These are phyloP conservation scores for Epizoanthus fatuus DNA, from an alignment of 92 coral and sea anemone species.

Conservation along the genomic window DNA sequence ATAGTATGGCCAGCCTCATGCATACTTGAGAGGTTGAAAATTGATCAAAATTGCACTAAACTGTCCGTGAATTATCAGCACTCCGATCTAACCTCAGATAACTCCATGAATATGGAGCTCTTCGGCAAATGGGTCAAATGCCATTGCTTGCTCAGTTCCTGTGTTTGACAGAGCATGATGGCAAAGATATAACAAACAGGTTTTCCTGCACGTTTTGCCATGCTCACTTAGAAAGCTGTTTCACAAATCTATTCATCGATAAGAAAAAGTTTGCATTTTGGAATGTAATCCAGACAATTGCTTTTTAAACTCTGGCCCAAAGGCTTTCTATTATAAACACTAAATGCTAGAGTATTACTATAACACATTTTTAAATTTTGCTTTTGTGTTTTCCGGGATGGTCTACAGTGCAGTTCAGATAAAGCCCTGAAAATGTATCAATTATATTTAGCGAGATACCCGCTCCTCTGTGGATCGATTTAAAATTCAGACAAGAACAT, in stretches of 20 bases:
- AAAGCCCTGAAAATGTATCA: conserved; percentile 7
- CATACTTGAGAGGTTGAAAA: conserved; percentile 36
- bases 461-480: not conserved
- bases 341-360: not conserved
- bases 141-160: conserved; percentile 28
- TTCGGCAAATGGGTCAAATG: conserved; percentile 39
- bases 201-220: conserved; percentile 5
- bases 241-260: not conserved
- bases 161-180: conserved; percentile 34
- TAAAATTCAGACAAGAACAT: not conserved
- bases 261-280: not conserved
- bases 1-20: conserved; percentile 23
- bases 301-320: not conserved
- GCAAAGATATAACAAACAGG: conserved; percentile 32
- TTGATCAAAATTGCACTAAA: conserved; percentile 37
- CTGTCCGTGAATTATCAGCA: conserved; percentile 40
- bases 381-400: not conserved
- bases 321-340: not conserved
- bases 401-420: conserved; percentile 23
- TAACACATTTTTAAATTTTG: too few relatives aligned
- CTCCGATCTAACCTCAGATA: conserved; percentile 32
- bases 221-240: not conserved
- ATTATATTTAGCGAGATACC: not conserved
- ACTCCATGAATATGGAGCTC: conserved; percentile 14
- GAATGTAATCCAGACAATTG: not conserved